phyloP scores from a whole-genome alignment of 1,140 invertebrate genomes.

The Phthorimaea operculella region DNA sequence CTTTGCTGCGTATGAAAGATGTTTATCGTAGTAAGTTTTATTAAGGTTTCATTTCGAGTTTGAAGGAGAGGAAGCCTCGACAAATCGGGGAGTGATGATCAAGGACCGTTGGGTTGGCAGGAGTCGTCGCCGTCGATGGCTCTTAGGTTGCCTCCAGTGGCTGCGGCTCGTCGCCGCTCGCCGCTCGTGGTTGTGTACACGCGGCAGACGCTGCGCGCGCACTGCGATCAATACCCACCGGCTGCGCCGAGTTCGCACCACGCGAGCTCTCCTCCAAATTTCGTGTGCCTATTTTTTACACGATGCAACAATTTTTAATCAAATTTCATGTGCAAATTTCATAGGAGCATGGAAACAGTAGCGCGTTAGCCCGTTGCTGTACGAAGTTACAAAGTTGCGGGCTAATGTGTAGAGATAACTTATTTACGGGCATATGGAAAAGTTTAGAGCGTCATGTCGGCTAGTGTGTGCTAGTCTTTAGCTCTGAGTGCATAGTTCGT shows the following conservation, averaged over 20 bases:
- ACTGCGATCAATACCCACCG: conserved; percentile 58
- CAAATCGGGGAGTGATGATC: neutral
- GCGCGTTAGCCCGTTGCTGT: conserved; percentile 9
- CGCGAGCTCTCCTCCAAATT: conserved; percentile 43
- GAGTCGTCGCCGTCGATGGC: conserved; percentile 39
- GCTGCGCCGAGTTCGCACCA: conserved; percentile 48
- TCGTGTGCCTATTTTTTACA: conserved; percentile 41
- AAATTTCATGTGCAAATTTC: conserved; percentile 20
- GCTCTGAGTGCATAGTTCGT: neutral
- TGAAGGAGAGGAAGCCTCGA: no score
- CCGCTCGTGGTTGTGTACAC: conserved; percentile 57
- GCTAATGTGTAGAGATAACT: conserved; percentile 7
- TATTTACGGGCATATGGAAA: conserved; percentile 6
- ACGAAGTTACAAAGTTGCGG: conserved; percentile 9
- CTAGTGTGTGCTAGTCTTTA: conserved; percentile 9
- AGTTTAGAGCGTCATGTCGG: neutral
- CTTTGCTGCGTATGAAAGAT: neutral
- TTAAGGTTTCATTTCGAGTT: neutral
- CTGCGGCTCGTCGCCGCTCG: conserved; percentile 43
- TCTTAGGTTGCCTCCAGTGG: conserved; percentile 50
- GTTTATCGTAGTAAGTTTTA: neutral
- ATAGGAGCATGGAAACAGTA: conserved; percentile 20
- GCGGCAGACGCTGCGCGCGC: conserved; percentile 58
- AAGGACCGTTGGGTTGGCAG: conserved; percentile 27
- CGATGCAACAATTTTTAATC: conserved; percentile 26